Conservation (phyloP, 2,888 invertebrate genomes). For the Creontiades dilutus region DNA sequence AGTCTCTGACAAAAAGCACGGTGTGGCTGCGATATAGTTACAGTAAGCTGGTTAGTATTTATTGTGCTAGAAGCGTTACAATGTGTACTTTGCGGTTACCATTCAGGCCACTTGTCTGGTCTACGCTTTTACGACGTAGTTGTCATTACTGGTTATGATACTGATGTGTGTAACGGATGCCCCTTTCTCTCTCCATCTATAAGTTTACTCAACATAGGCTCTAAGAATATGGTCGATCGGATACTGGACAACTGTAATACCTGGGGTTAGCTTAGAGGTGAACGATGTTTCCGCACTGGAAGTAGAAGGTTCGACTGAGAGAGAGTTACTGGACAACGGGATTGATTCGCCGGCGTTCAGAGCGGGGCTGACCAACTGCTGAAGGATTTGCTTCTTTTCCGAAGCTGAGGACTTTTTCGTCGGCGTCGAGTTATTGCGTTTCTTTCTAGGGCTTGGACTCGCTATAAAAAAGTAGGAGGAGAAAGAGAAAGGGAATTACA, state of each 20-base stretch:
- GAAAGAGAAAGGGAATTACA: slow-evolving; percentile 19
- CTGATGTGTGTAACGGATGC: slow-evolving; percentile 49
- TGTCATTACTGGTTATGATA: slow-evolving; percentile 30
- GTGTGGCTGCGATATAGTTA: slow-evolving; percentile 6
- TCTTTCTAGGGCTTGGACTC: slow-evolving; percentile 88
- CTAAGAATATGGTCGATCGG: slow-evolving; percentile 59
- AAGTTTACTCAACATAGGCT: slow-evolving; percentile 34
- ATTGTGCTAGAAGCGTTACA: slow-evolving; percentile 18
- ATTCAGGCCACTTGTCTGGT: slow-evolving; percentile 22
- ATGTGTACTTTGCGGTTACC: slow-evolving; percentile 18
- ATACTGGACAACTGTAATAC: slow-evolving; percentile 64
- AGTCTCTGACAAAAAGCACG: slow-evolving; percentile 10
- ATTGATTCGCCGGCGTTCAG: slow-evolving; percentile 72
- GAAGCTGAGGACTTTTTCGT: slow-evolving; percentile 88
- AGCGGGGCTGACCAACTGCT: slow-evolving; percentile 87
- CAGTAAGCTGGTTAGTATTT: not conserved
- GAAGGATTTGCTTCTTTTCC: slow-evolving; percentile 88
- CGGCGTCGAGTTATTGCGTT: slow-evolving; percentile 89
- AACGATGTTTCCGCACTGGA: slow-evolving; percentile 74
- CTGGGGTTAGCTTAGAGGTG: slow-evolving; percentile 68
- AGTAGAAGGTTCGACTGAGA: slow-evolving; percentile 70
- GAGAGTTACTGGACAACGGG: slow-evolving; percentile 72
- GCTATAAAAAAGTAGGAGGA: slow-evolving; percentile 79
- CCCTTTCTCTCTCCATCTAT: slow-evolving; percentile 63
- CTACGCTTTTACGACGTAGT: slow-evolving; percentile 27